phyloP scores from a whole-genome alignment of 2,888 invertebrate species.

The Meta bourneti region DNA sequence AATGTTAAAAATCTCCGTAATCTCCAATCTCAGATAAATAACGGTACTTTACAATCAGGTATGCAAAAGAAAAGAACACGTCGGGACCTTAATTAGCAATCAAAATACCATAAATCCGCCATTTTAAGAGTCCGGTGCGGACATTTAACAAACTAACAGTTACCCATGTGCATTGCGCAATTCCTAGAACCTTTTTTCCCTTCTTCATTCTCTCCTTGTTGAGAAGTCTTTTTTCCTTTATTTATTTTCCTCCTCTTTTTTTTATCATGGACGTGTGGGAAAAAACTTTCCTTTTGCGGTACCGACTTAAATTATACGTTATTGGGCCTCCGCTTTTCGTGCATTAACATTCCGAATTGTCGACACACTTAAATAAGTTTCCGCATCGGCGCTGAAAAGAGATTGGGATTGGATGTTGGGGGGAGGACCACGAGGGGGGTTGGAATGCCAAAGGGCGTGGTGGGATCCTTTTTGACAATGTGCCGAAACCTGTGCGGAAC shows the following conservation, averaged over 20 bases:
- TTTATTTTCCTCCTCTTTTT: constrained; percentile 10
- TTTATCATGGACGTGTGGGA: constrained; percentile 42
- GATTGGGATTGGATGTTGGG: constrained; percentile 13
- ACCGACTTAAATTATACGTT: constrained; percentile 75
- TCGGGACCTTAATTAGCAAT: constrained; percentile 57
- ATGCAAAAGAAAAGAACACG: neutral
- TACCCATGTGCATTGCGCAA: constrained; percentile 25
- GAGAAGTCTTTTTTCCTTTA: neutral
- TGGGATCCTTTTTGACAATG: constrained; percentile 48
- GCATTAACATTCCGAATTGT: constrained; percentile 77
- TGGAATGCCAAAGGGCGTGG: constrained; percentile 50
- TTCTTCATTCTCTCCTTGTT: constrained; percentile 8
- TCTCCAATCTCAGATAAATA: constrained; percentile 34
- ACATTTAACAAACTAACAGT: constrained; percentile 47
- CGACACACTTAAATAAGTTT: constrained; percentile 73
- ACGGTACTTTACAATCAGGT: constrained; percentile 2
- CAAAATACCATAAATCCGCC: constrained; percentile 53
- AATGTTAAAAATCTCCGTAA: constrained; percentile 59
- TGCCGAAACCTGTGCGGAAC: constrained; percentile 57
- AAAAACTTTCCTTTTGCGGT: constrained; percentile 63
- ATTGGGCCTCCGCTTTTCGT: constrained; percentile 63
- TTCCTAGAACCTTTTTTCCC: constrained; percentile 18
- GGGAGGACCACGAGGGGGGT: constrained; percentile 18
- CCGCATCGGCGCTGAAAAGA: constrained; percentile 63
- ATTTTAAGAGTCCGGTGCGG: neutral